Base-by-base conservation (phyloP, 2,888 invertebrate genomes). In the Agelastica alni region DNA sequence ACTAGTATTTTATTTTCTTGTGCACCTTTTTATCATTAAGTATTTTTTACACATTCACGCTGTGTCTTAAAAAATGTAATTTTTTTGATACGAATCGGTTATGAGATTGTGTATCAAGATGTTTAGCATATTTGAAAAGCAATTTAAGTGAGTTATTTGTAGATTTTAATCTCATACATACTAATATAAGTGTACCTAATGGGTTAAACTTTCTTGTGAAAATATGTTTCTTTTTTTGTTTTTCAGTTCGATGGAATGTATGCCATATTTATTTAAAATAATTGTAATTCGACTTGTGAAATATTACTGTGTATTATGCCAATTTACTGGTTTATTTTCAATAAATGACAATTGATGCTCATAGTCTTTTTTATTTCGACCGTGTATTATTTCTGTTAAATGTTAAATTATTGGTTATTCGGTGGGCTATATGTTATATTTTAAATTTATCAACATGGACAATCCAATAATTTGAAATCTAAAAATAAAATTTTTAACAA, bases 11-110 rank as follows among this genome's bases (percentile, higher is more conserved):
- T 65, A 69, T 67, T 71, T 72, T 70, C 63, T 64, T 64, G 60
- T 66, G 69, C 68, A 65, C 67, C 54, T 66, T 64, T 68, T 61
- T 59, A 67, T 67, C 65, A 66, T 62, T 67, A 66, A 66, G 65
- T 65, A 69, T 66, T 68, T 68, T 71, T 64, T 69, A 70, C 73
- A 71, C 71, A 70, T 75, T 75, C 75, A 75, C 75, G 71, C 73
- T 70, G 75, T 75, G 75, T 76, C 75, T 75, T 75, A 75, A 70
- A 62, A 67, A 59, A 60, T 65, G 61, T 53, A 66, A 69, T 69
- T 70, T 68, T 58, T 69, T 59, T 59, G 66, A 63, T 67, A 63
- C 63, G 56, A 62, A 51, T 59, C 61, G 16, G 37, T 14, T 30
- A 14, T 37, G n/a, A 47, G 39, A 30, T 30, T 43, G 17, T 30